These are phyloP conservation scores for Drosophila mettleri DNA, from an alignment of 2,888 invertebrate genomes.

Conservation along the genomic window DNA sequence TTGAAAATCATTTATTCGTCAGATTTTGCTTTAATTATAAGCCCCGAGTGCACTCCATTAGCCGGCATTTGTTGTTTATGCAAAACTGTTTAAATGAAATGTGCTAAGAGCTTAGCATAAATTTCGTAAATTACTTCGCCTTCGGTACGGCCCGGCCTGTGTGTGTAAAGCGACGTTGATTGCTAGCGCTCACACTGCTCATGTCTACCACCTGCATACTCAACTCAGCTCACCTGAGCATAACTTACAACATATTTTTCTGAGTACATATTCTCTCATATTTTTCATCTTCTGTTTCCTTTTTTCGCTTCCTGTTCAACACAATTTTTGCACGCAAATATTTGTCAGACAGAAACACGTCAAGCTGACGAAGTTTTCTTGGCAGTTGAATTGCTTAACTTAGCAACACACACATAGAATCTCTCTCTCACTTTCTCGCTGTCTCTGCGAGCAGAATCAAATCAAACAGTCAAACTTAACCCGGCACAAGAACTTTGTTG, in stretches of 20 bases:
- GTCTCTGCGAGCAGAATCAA: slow-evolving; percentile 31
- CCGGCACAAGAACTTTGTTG: slow-evolving; percentile 46
- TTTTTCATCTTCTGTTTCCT: neutral
- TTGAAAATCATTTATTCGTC: slow-evolving; percentile 18
- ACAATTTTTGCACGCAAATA: slow-evolving; percentile 59
- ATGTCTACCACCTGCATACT: slow-evolving; percentile 6
- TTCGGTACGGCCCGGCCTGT: neutral
- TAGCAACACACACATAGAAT: slow-evolving; percentile 13
- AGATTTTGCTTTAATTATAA: neutral
- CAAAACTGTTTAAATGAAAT: slow-evolving; percentile 19
- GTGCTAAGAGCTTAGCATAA: slow-evolving; percentile 15
- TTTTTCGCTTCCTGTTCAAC: slow-evolving; percentile 12
- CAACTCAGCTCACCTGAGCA: slow-evolving; percentile 20
- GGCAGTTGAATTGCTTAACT: slow-evolving; percentile 53
- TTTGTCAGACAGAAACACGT: slow-evolving; percentile 46
- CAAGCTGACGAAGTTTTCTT: slow-evolving; percentile 59
- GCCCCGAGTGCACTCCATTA: slow-evolving; percentile 2
- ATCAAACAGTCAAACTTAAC: slow-evolving; percentile 52
- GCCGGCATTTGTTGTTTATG: slow-evolving; percentile 5
- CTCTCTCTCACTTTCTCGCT: neutral
- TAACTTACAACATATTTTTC: slow-evolving; percentile 35
- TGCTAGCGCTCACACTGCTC: slow-evolving; percentile 38
- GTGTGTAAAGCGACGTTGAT: slow-evolving; percentile 49
- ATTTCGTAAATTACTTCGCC: slow-evolving; percentile 18
- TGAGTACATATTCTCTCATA: slow-evolving; percentile 1